Evolutionary conservation across 2,888 invertebrate genomes (phyloP).

Genomic region (Cheilosia urbana): DNA sequence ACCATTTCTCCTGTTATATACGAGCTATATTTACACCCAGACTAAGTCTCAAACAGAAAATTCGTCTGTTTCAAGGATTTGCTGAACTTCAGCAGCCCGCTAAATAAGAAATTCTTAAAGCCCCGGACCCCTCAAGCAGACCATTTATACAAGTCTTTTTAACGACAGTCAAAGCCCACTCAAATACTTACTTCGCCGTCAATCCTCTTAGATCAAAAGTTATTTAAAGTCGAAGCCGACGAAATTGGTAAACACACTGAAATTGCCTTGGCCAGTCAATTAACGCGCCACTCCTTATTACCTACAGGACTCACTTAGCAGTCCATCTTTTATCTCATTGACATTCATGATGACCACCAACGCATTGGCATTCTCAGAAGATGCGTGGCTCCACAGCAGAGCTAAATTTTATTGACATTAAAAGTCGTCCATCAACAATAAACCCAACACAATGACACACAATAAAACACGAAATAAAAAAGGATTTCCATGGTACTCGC

Average conservation of each 20-base stretch:
- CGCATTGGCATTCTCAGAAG: not conserved
- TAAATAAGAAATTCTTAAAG: no score
- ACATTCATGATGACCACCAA: slow-evolving; percentile 4
- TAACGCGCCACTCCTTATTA: slow-evolving; percentile 20
- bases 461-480: slow-evolving; percentile 59
- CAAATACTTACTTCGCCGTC: not conserved
- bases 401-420: slow-evolving; percentile 15
- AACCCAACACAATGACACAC: slow-evolving; percentile 25
- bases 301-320: not conserved
- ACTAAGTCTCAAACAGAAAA: no score
- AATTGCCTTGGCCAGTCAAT: slow-evolving; percentile 37
- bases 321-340: slow-evolving; percentile 4
- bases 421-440: slow-evolving; percentile 33
- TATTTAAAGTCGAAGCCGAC: no score
- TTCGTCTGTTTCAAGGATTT: no score
- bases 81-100: no score
- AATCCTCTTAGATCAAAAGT: not conserved
- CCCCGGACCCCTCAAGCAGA: no score
- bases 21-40: no score
- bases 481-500: slow-evolving; percentile 40
- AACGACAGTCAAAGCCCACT: no score
- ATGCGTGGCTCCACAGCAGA: slow-evolving; percentile 2
- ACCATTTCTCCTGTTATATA: no score
- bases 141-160: no score
- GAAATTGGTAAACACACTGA: not conserved